Percentiles rank a stretch among this genome's conserved stretches.
These are phyloP conservation scores for Mesoclemmys tuberculata DNA, from an alignment of 2,113 vertebrate species.

Conservation along the genomic window DNA sequence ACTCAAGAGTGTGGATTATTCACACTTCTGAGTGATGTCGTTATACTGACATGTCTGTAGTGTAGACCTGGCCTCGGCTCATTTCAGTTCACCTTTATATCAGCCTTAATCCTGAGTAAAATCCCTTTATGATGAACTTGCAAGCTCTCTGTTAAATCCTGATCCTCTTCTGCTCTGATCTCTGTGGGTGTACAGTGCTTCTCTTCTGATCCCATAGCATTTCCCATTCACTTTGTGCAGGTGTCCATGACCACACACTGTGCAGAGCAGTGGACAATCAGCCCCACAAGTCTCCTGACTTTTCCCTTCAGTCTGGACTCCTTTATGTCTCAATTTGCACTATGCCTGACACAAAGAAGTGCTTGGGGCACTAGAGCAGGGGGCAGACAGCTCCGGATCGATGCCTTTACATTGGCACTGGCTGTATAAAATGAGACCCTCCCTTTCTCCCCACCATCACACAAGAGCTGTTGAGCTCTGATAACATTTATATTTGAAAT, in stretches of 20 bases:
- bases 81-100: neutral
- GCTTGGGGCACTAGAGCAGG: no score
- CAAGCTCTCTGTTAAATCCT: no score
- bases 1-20: no score
- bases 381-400: neutral
- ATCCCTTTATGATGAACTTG: neutral
- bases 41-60: no score
- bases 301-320: neutral
- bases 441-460: neutral
- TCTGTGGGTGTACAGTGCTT: neutral
- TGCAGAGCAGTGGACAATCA: neutral
- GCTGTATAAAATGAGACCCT: neutral
- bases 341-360: neutral
- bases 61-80: neutral
- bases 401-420: neutral
- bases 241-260: neutral
- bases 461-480: neutral
- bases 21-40: no score
- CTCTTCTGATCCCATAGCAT: neutral
- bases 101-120: neutral
- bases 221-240: neutral
- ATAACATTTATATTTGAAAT: neutral
- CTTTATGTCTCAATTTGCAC: neutral
- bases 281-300: no score
- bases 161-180: neutral